Base-by-base conservation (phyloP, 2,888 invertebrate genomes). In the Epistrophe grossulariae region DNA sequence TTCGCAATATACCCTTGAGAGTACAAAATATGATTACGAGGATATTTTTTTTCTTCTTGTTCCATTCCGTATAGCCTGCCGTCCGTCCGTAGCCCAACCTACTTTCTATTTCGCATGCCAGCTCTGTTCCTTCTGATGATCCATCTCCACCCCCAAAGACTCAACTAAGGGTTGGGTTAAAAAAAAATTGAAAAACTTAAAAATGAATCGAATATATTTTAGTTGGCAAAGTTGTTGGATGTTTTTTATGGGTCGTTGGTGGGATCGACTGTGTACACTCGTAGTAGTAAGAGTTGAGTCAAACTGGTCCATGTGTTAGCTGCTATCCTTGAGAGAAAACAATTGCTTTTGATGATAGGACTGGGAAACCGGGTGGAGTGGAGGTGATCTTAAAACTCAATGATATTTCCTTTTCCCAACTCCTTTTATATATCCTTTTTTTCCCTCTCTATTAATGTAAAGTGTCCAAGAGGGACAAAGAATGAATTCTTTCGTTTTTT, bases 1-100 rank as follows among this genome's bases (percentile, higher is more conserved):
- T 82, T 82, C 82, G 85, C 82, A 82, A 85, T 78, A 78, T 64
- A 82, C 85, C 85, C 78, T 78, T 64, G 85, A 71, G 85, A 85
- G 73, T 64, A 78, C 73, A 31, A 62, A 81, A 85, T 85, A 85
- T 85, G 85, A 85, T 85, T 85, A 85, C 80, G 81, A 72, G 50
- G 38, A 72, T 76, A 35, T 77, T n/a, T 70, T 48, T 79, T 76
- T 76, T 72, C 68, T 72, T 80, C 62, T 72, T 81, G 62, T 68
- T 60, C 62, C 68, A 35, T 68, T 50, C 50, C 35, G 35, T 50
- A 66, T 50, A 66, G 48, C 66, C 28, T 60, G 60, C 60, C 24
- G 60, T 40, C 40, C 60, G 24, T 43, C 38, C 60, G 60, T 40
- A 40, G 72, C 72, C 77, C 84, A 68, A 84, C 80, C 80, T 72